These are phyloP conservation scores for Cetoscarus ocellatus DNA, from an alignment of 2,797 vertebrate species.

Conservation along the genomic window DNA sequence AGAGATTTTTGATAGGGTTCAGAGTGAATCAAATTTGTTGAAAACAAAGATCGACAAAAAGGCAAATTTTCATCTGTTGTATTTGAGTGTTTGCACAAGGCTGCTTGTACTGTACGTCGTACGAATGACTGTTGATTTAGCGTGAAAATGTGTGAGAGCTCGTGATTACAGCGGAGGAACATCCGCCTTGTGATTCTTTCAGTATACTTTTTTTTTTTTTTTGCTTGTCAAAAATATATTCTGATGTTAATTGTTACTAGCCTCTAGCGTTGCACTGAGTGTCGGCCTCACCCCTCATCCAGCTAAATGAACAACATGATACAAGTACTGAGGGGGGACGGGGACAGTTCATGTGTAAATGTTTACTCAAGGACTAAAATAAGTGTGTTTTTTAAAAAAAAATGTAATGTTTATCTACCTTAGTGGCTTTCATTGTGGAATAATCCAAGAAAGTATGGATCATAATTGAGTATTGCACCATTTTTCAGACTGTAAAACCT, in stretches of 20 bases:
- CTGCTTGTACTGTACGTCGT: constrained; percentile 82
- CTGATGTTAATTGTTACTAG: constrained; percentile 88
- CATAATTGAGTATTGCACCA: constrained; percentile 96
- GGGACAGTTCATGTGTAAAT: constrained; percentile 97
- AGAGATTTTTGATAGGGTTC: constrained; percentile 86
- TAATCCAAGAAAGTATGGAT: constrained; percentile 91
- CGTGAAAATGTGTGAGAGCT: constrained; percentile 55
- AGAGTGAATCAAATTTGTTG: constrained; percentile 76
- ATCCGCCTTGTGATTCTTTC: constrained; percentile 78
- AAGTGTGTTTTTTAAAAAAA: constrained; percentile 89
- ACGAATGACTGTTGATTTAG: constrained; percentile 63
- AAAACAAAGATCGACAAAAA: constrained; percentile 70
- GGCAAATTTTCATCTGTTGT: constrained; percentile 78
- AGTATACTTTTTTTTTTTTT: constrained; percentile 75
- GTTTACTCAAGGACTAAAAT: constrained; percentile 99
- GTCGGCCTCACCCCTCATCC: constrained; percentile 90
- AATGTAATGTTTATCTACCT: constrained; percentile 97
- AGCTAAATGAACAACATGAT: constrained; percentile 88
- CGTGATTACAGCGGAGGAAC: constrained; percentile 73
- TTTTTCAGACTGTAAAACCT: constrained; percentile 86
- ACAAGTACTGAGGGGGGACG: constrained; percentile 86
- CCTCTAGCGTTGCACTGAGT: constrained; percentile 99
- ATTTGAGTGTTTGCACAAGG: constrained; percentile 87
- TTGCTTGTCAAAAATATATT: constrained; percentile 89
- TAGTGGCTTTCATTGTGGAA: constrained; percentile 97